Evolutionary conservation across 2,888 invertebrate species (phyloP), one percentile per base, ranked within the genome.

Genomic region (Abrostola tripartita): DNA sequence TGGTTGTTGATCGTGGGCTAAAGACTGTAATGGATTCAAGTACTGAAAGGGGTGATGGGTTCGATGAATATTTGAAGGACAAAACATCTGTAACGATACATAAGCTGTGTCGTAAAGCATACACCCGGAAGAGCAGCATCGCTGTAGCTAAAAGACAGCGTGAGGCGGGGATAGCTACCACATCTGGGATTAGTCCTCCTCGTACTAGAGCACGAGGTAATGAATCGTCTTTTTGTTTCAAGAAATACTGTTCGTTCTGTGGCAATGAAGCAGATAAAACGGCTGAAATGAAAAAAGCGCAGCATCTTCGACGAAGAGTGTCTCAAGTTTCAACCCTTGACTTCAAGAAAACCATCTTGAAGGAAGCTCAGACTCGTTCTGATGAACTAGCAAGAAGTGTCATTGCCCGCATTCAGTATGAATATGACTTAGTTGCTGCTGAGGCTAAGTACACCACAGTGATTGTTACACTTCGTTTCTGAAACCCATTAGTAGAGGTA

Each of bases 371-470:
- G 58, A 47, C 71, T 73, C 74, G 72, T 74, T 35, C 8, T 51
- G 71, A 76, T 76, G 62, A 52, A 70, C 2, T 59, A 66, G 58
- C 84, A 74, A 81, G 81, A 72, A 71, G 80, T 73, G 78, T 85
- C 78, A 0, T 71, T 74, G 68, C 73, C 65, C 70, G 76, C 59
- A 51, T 74, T 37, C 61, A 61, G 42, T 74, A 55, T 64, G 54
- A 75, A 65, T 44, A 70, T 72, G 74, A 72, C 64, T 74, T 77
- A 74, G 70, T 76, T 64, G 71, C 68, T 79, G 70, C 56, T 69
- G 84, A 78, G 41, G 85, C 85, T 78, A 83, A 83, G 58, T 86
- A n/a, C n/a, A 87, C 76, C 37, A 37, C 82, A 86, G 56, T 37
- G 69, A 81, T 78, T 87, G 84, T 65, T 82, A 78, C 68, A 66